phyloP scores from a whole-genome alignment of 2,113 vertebrate genomes.

The Scortum barcoo region DNA sequence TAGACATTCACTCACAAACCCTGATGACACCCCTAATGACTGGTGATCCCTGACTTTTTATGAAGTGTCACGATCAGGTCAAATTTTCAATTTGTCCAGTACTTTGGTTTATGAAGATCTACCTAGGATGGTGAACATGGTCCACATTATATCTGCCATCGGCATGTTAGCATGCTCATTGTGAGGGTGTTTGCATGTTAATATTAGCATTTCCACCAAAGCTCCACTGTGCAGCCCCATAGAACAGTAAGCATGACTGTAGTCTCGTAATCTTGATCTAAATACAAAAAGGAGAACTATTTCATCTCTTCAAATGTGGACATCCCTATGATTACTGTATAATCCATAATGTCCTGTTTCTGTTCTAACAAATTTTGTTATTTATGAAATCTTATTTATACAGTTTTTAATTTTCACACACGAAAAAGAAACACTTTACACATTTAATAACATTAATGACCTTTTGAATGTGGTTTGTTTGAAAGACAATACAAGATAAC shows the following conservation, averaged over 20 bases:
- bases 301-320: background rate
- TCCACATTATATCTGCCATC: background rate
- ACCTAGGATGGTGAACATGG: background rate
- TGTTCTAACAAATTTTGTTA: background rate
- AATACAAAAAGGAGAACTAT: background rate
- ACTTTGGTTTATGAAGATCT: no score
- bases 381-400: background rate
- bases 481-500: conserved; percentile 5
- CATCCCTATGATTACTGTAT: background rate
- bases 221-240: background rate
- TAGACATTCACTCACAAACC: background rate
- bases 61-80: background rate
- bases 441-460: background rate
- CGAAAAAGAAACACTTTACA: background rate
- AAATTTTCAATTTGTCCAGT: no score
- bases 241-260: background rate
- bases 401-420: background rate
- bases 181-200: background rate
- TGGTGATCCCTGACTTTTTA: background rate
- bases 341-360: background rate
- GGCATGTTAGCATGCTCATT: background rate
- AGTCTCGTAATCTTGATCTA: background rate
- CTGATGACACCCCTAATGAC: no score
- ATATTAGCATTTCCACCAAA: background rate
- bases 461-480: background rate